A percentile compares a stretch with the other conserved stretches of the same genome.
Conservation (phyloP, 1,140 invertebrate genomes). For the Lutraria rhynchaena region DNA sequence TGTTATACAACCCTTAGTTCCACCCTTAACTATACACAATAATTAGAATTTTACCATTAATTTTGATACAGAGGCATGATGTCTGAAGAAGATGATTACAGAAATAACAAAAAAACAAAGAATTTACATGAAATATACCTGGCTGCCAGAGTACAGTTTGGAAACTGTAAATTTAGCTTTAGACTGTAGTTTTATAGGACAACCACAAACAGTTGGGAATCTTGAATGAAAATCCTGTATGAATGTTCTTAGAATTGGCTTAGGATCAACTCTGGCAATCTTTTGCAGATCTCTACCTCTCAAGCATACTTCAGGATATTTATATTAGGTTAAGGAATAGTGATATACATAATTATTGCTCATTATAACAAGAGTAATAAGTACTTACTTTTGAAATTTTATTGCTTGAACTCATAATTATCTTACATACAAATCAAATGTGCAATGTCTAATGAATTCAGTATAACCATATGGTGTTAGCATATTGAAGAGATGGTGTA, state of each 20-base stretch:
- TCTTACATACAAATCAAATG: too few species aligned
- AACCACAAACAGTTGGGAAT: constrained; percentile 70
- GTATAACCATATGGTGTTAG: too few species aligned
- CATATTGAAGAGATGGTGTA: too few species aligned
- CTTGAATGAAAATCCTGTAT: constrained; percentile 72
- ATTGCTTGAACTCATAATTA: too few species aligned
- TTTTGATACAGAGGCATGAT: not conserved
- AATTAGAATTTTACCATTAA: not conserved
- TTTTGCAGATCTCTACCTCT: constrained; percentile 62
- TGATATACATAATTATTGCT: not conserved
- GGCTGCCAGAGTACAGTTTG: constrained; percentile 51
- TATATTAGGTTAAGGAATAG: constrained; percentile 27
- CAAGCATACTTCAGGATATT: constrained; percentile 72
- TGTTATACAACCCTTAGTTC: not conserved
- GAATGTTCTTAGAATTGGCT: constrained; percentile 68
- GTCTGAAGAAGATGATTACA: not conserved
- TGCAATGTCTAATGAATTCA: too few species aligned
- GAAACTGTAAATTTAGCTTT: constrained; percentile 63
- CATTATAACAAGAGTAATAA: too few species aligned
- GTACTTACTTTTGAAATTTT: too few species aligned
- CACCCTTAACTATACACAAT: not conserved
- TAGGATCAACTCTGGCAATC: constrained; percentile 67
- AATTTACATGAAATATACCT: constrained; percentile 66
- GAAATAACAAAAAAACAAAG: not conserved
- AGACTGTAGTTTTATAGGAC: constrained; percentile 64